Evolutionary conservation across 2,888 invertebrate genomes (phyloP), one percentile per base, ranked within the genome.

Genomic region (Argyra leucocephala): DNA sequence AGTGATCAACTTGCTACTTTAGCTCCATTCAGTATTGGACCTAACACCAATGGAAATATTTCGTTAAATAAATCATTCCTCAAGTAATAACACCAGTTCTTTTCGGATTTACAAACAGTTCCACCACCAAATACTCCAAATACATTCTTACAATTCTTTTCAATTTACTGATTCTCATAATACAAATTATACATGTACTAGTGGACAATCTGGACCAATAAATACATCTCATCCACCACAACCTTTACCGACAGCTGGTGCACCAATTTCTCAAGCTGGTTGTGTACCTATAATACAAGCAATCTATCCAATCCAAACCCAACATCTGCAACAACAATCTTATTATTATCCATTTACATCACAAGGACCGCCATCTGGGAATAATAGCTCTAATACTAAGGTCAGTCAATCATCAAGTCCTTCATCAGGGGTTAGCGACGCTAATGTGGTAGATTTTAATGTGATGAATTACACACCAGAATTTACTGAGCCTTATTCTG

Each of bases 71-170:
- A n/a, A n/a, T 26, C 31, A 5, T 64, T 57, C 61, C 63, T 31
- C 64, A 58, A 9, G 22, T 57, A 10, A 64, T 66, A 23, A 22
- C 24, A 23, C 59, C 66, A 10, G 36, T 61, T 37, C 61, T 60
- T 10, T 65, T 67, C 21, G 68, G 68, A 4, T 22, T 15, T 31
- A 3, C 64, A 66, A 21, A 23, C 48, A 0, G 68, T 66, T 57
- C 21, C 66, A 15, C 66, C 60, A 9, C 67, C 71, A 64, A 69
- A 69, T 57, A 64, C 71, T n/a, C 69, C 70, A n/a, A 60, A 69
- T 69, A 31, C 24, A 64, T 18, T 12, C 48, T 18, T 48, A 48
- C 18, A 48, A 48, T 18, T 3, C 48, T 15, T 18, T 48, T 2
- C 48, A 48, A 48, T 5, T 5, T 48, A 48, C 18, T 12, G 48